A percentile compares a stretch with the other conserved stretches of the same genome.
phyloP scores from a whole-genome alignment of 2,113 vertebrate species.

The Sminthopsis crassicaudata region DNA sequence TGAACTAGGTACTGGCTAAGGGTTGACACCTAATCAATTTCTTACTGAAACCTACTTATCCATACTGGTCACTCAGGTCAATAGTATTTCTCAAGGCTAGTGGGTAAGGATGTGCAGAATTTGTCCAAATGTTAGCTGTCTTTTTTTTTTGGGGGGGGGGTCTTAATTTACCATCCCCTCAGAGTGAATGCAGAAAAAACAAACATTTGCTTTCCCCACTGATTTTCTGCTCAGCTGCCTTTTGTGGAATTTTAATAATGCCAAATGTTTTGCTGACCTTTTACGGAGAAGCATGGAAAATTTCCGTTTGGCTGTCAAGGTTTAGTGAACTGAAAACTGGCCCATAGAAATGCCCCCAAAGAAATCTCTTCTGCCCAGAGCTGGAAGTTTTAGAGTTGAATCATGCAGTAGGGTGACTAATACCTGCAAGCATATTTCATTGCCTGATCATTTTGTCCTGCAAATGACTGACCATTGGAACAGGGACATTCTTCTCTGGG shows the following conservation, averaged over 20 bases:
- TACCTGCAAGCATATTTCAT: not conserved
- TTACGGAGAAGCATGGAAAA: not conserved
- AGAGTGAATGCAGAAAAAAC: not conserved
- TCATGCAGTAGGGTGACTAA: fast-evolving
- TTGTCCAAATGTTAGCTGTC: too few relatives aligned
- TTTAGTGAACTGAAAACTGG: not conserved
- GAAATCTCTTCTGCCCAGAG: not conserved
- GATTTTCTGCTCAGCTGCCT: not conserved
- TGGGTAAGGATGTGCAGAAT: not conserved
- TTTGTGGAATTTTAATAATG: not conserved
- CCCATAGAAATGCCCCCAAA: not conserved
- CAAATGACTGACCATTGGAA: not conserved
- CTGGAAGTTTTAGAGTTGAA: not conserved
- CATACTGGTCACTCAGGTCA: not conserved
- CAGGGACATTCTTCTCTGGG: not conserved
- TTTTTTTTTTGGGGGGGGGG: too few relatives aligned
- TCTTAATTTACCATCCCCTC: not conserved
- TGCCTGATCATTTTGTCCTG: not conserved
- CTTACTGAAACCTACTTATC: not conserved
- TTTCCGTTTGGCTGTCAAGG: not conserved
- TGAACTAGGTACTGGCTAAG: not conserved
- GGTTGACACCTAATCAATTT: not conserved
- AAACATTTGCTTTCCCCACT: not conserved
- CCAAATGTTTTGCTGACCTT: not conserved
- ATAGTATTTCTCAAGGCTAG: not conserved